phyloP scores from a whole-genome alignment of 2,888 invertebrate genomes.

The Ecliptopera silaceata region DNA sequence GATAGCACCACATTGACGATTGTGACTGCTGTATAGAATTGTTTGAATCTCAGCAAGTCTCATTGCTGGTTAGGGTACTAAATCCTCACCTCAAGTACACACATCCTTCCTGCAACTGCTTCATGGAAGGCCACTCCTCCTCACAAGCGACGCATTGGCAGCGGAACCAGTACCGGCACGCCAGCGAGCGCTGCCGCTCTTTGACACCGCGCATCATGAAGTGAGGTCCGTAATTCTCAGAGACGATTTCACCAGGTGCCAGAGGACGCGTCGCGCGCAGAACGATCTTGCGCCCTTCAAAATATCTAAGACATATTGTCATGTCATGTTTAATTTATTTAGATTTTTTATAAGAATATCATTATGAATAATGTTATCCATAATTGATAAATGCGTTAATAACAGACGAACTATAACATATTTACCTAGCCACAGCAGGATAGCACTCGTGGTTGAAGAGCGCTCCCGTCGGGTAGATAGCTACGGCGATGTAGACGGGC shows the following conservation, averaged over 20 bases:
- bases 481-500: constrained; percentile 85
- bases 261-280: constrained; percentile 87
- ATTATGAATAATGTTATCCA: no score
- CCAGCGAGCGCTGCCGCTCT: constrained; percentile 84
- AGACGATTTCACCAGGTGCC: constrained; percentile 85
- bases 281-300: constrained; percentile 88
- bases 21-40: no score
- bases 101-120: constrained; percentile 70
- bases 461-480: constrained; percentile 89
- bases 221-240: constrained; percentile 93
- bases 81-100: constrained; percentile 60
- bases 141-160: constrained; percentile 89
- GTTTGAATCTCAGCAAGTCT: no score
- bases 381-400: no score
- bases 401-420: background rate
- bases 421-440: constrained; percentile 89
- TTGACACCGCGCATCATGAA: constrained; percentile 82
- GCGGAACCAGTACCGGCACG: constrained; percentile 90
- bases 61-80: no score
- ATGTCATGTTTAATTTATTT: background rate
- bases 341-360: no score
- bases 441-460: constrained; percentile 94
- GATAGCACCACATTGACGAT: no score
- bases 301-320: constrained; percentile 81
- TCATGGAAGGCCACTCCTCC: constrained; percentile 89